phyloP scores from a whole-genome alignment of 2,113 vertebrate genomes.

The Sterrhoptilus dennistouni region DNA sequence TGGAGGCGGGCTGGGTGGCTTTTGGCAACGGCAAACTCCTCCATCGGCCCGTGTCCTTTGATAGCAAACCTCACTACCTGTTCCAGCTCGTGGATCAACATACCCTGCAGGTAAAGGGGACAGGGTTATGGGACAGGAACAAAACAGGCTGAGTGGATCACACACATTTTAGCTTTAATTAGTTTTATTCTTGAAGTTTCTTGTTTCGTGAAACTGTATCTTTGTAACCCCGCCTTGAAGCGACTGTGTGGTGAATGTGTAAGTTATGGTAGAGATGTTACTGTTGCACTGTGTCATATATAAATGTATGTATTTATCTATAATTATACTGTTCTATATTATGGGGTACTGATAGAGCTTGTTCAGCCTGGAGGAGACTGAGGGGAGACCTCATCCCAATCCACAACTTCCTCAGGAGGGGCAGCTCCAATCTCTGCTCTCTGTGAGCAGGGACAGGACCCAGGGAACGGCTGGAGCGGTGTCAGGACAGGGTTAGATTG shows the following conservation, averaged over 20 bases:
- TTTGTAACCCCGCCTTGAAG: background rate
- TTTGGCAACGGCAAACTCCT: constrained; percentile 86
- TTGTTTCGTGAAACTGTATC: background rate
- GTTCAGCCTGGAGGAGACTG: background rate
- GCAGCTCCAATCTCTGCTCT: background rate
- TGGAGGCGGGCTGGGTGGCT: constrained; percentile 94
- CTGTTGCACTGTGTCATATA: background rate
- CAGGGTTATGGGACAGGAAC: background rate
- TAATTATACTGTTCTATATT: background rate
- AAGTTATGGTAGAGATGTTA: background rate
- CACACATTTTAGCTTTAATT: background rate
- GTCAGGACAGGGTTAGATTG: background rate
- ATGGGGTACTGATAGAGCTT: background rate
- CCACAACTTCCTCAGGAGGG: background rate
- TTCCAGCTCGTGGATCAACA: constrained; percentile 96
- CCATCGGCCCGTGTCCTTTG: constrained; percentile 92
- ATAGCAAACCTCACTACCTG: constrained; percentile 95
- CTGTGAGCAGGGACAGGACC: background rate
- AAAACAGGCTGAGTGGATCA: background rate
- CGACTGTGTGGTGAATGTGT: background rate
- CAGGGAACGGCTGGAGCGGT: background rate
- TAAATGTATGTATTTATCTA: background rate
- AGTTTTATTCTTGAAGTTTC: background rate
- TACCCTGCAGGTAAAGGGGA: constrained; percentile 89
- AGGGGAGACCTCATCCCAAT: background rate